Base-by-base conservation (phyloP, 2,797 vertebrate genomes). In the Momotus momota region DNA sequence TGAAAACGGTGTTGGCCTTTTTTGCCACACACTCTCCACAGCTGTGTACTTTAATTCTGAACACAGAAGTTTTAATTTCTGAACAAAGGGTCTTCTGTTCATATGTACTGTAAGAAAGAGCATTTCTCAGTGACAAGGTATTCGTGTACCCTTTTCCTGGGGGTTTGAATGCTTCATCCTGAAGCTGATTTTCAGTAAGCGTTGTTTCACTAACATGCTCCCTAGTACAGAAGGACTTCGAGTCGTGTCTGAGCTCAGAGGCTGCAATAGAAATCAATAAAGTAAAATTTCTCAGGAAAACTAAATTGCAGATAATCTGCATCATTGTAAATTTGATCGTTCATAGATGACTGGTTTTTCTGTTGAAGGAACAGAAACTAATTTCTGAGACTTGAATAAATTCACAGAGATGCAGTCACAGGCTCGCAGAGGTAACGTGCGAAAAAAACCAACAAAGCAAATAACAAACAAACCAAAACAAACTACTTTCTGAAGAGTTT, bases 391-490 rank as follows among this genome's bases (percentile, higher is more conserved):
- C 31, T 64, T 81, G 33, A 2, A 16, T 55, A 61, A 85, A 52
- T 86, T 82, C 40, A 65, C 16, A 33, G 40, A 70, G 23, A 35
- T 54, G 38, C 25, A 85, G 71, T 85, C 45, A 66, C 12, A 38
- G 45, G 60, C 0, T 58, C 77, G 61, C 51, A 78, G 61, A 60
- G 31, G 43, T 1, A 54, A 54, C 1, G 14, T 45, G 14, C 0
- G 35, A 35, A 35, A 35, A 35, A 35, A 35, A 35, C 35, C 35
- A 35, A 0, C 26, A 9, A 21, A 71, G 21, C 21, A 22, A 20
- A 48, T 9, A 48, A 22, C 20, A 48, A 48, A 9, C 46, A 46
- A 19, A 46, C 45, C 29, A 8, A 8, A 23, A 23, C 8, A 70
- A 89, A 60, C 9, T 23, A n/a, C 31, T 14, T 83, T 46, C 9